A percentile compares a stretch with the other conserved stretches of the same genome.
phyloP scores from a whole-genome alignment of 2,797 vertebrate species.

The Epinephelus coioides region DNA sequence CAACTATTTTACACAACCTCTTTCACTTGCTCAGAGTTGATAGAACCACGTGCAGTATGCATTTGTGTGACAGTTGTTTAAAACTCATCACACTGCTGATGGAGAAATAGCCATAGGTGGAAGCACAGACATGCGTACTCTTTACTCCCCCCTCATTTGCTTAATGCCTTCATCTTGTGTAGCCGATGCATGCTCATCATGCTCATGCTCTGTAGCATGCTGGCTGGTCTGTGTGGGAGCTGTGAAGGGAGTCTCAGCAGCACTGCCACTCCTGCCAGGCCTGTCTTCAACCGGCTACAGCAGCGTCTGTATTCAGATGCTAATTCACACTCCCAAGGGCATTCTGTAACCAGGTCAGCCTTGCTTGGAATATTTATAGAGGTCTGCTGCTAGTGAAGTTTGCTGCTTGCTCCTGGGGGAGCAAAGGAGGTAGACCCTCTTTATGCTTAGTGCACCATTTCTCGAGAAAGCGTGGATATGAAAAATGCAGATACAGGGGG shows the following conservation, averaged over 20 bases:
- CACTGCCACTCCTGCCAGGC: conserved; percentile 74
- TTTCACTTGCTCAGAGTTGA: background rate
- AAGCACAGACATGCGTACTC: conserved; percentile 2
- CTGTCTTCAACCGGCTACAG: conserved; percentile 81
- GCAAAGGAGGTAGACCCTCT: conserved; percentile 73
- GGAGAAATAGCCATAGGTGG: conserved; percentile 10
- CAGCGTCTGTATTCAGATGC: conserved; percentile 86
- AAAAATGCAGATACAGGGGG: conserved; percentile 59
- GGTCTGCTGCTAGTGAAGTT: conserved; percentile 81
- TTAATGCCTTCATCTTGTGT: conserved; percentile 52
- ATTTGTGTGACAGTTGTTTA: background rate
- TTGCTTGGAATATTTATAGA: conserved; percentile 88
- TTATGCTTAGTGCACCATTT: conserved; percentile 74
- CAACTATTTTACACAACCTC: background rate
- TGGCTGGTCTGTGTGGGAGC: conserved; percentile 56
- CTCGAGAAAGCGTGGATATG: conserved; percentile 49
- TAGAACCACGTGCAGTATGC: background rate
- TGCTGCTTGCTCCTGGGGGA: conserved; percentile 74
- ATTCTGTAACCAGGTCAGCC: conserved; percentile 87
- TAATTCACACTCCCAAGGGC: conserved; percentile 86
- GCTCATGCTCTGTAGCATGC: conserved; percentile 58
- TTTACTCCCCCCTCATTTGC: conserved; percentile 35
- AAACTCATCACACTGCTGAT: conserved; percentile 5
- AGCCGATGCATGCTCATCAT: conserved; percentile 56
- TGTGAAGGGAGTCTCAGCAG: conserved; percentile 65